These are phyloP conservation scores for Oedothorax gibbosus DNA, from an alignment of 1,140 invertebrate genomes.

Conservation along the genomic window DNA sequence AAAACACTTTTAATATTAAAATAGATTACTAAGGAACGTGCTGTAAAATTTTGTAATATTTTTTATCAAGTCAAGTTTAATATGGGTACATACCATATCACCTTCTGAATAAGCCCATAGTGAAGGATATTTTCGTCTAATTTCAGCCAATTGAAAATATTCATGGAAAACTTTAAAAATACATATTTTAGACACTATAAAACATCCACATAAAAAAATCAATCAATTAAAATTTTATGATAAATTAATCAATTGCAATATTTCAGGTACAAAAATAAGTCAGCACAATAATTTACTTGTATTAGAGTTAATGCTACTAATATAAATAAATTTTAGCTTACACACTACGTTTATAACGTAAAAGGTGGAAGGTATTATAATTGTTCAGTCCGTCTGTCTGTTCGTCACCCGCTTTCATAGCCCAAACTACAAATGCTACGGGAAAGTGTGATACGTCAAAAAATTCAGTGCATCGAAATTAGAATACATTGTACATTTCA, in stretches of 20 bases:
- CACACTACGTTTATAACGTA: no score
- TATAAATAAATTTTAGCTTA: no score
- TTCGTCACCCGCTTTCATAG: no score
- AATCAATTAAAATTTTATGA: not conserved
- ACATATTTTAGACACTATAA: not conserved
- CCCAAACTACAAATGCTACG: no score
- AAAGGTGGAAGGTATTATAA: no score
- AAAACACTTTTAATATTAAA: not conserved
- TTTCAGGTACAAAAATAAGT: not conserved
- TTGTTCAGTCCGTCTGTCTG: no score
- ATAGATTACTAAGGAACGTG: not conserved
- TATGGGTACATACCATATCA: conserved; percentile 64
- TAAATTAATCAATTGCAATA: not conserved
- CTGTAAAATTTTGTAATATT: not conserved
- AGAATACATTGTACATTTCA: no score
- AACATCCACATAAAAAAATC: not conserved
- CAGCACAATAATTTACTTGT: no score
- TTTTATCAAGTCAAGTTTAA: not conserved
- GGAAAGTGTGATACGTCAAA: no score
- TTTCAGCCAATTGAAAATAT: conserved; percentile 71
- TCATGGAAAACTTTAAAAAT: conserved; percentile 38
- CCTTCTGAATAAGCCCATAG: conserved; percentile 69
- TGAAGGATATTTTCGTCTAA: conserved; percentile 72
- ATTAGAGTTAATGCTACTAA: not conserved
- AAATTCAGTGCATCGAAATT: no score